phyloP scores from a whole-genome alignment of 2,888 invertebrate species.

The Pyrgus malvae region DNA sequence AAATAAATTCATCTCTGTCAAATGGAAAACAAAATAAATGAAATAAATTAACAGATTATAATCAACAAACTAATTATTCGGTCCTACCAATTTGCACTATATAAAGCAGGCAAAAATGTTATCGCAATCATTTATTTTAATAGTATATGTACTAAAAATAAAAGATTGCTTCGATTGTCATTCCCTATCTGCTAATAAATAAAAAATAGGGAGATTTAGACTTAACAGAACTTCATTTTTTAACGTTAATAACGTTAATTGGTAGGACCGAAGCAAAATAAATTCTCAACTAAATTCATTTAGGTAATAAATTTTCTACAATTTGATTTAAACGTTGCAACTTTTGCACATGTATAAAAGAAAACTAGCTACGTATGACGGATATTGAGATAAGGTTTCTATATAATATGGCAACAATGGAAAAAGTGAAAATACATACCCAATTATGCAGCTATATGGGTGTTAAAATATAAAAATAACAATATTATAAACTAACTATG shows the following conservation, averaged over 20 bases:
- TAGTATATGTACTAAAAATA: no score
- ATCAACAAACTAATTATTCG: conserved; percentile 34
- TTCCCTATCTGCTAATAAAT: no score
- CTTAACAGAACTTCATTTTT: no score
- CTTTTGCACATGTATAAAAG: conserved; percentile 11
- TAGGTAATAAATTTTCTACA: conserved; percentile 10
- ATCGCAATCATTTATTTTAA: no score
- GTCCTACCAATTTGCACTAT: conserved; percentile 18
- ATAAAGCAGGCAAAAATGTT: neutral
- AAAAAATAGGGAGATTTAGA: no score
- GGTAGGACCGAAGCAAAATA: conserved; percentile 28
- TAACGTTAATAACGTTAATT: no score
- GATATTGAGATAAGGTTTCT: conserved; percentile 70
- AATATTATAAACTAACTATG: conserved; percentile 50
- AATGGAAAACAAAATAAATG: conserved; percentile 42
- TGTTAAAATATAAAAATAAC: conserved; percentile 30
- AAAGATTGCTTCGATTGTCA: no score
- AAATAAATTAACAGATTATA: conserved; percentile 48
- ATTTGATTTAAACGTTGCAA: conserved; percentile 20
- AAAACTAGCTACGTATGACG: conserved; percentile 24
- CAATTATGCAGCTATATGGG: conserved; percentile 11
- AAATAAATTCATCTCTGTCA: conserved; percentile 62
- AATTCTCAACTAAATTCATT: conserved; percentile 32
- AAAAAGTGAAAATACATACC: conserved; percentile 46
- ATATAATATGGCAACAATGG: conserved; percentile 72